A percentile compares a stretch with the other conserved stretches of the same genome.
Evolutionary conservation across 2,797 vertebrate genomes (phyloP).

Genomic region (Megaceryle alcyon): DNA sequence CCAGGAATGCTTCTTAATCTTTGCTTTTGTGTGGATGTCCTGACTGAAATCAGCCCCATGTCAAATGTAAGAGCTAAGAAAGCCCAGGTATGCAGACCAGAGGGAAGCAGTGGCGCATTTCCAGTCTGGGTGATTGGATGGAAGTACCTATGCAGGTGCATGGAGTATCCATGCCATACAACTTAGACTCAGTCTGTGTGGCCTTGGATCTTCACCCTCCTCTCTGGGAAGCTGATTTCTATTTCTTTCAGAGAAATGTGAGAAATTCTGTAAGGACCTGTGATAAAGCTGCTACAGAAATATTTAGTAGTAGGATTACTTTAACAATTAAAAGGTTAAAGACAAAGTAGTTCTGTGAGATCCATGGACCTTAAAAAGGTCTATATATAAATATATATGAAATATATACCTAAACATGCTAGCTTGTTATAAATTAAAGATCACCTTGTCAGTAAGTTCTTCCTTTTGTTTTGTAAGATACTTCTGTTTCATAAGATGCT

Average conservation of each 20-base stretch:
- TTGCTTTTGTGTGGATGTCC: not conserved
- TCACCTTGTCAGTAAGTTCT: not conserved
- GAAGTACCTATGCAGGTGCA: not conserved
- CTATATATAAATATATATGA: not conserved
- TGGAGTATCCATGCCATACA: rapidly evolving
- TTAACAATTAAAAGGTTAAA: not conserved
- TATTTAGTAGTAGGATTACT: not conserved
- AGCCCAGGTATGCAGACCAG: not conserved
- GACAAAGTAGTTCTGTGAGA: not conserved
- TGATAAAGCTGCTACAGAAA: not conserved
- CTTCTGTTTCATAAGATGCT: not conserved
- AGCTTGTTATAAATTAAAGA: not conserved
- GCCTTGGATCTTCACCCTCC: not conserved
- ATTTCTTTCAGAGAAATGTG: not conserved
- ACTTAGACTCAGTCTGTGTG: not conserved
- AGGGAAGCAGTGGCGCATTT: not conserved
- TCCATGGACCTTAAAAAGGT: not conserved
- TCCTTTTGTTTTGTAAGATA: not conserved
- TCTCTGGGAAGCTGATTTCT: not conserved
- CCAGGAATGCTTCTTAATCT: not conserved
- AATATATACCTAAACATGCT: not conserved
- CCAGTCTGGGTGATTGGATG: not conserved
- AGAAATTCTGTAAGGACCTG: not conserved
- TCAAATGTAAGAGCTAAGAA: not conserved
- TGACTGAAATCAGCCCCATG: not conserved